Conservation (phyloP, 2,888 invertebrate species). For the Pimpla rufipes region DNA sequence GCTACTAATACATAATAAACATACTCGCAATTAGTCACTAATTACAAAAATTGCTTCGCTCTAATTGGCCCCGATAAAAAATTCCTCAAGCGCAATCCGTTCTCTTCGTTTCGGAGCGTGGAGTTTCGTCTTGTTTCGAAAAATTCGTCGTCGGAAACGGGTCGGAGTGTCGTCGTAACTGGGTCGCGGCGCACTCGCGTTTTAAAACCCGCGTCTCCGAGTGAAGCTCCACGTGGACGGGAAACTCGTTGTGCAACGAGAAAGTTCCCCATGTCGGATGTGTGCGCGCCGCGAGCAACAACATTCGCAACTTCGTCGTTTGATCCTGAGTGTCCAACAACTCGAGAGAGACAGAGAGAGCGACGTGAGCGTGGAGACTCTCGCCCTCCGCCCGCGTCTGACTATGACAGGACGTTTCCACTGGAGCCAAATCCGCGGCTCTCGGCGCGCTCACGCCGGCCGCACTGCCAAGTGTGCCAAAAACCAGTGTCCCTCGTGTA, state of each 20-base stretch:
- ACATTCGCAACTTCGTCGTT: constrained; percentile 26
- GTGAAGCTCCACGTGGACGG: neutral
- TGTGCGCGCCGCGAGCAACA: constrained; percentile 2
- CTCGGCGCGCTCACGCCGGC: neutral
- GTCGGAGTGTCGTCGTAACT: constrained; percentile 38
- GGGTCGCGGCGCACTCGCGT: constrained; percentile 50
- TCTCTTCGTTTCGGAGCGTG: neutral
- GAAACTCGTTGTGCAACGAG: constrained; percentile 37
- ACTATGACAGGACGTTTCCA: constrained; percentile 57
- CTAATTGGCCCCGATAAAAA: neutral
- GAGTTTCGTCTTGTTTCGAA: neutral
- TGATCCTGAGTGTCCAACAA: constrained; percentile 20
- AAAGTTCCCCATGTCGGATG: neutral
- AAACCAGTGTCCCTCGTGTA: constrained; percentile 16
- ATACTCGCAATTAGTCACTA: neutral
- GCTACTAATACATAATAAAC: neutral
- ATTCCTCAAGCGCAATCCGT: neutral
- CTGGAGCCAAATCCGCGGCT: constrained; percentile 30
- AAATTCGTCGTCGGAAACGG: neutral
- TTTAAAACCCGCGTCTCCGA: constrained; percentile 42
- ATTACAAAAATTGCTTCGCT: neutral
- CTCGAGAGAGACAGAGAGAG: constrained; percentile 1
- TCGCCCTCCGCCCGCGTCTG: constrained; percentile 37
- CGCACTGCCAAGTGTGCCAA: constrained; percentile 35
- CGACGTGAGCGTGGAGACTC: constrained; percentile 3